Conservation (phyloP, 2,113 vertebrate species). For the Recurvirostra avosetta region DNA sequence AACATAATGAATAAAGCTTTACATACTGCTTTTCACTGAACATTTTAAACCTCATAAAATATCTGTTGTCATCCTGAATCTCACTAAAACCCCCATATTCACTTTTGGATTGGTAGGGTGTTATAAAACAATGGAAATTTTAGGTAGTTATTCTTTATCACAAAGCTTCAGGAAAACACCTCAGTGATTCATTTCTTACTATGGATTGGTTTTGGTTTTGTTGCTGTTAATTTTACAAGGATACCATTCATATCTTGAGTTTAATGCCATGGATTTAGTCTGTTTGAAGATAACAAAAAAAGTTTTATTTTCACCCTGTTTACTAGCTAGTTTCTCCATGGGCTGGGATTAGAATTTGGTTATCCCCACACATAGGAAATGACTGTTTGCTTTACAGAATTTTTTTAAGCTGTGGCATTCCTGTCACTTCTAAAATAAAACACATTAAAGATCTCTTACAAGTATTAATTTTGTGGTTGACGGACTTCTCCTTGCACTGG, state of each 20-base stretch:
- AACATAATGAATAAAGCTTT: not conserved
- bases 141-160: not conserved
- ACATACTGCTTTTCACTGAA: not conserved
- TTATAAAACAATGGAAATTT: not conserved
- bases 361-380: not conserved
- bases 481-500: not conserved
- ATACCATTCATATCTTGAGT: not conserved
- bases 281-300: not conserved
- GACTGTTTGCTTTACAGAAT: not conserved
- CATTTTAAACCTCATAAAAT: not conserved
- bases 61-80: not conserved
- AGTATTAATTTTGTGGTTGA: not conserved
- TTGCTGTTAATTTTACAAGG: not conserved
- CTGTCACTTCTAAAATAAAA: not conserved
- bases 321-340: not conserved
- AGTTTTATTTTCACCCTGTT: not conserved
- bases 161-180: not conserved
- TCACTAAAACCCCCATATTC: not conserved
- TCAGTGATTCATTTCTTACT: not conserved
- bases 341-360: not conserved
- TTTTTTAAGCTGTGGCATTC: not conserved
- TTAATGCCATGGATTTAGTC: not conserved
- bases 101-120: not conserved
- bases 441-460: not conserved
- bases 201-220: not conserved